A percentile compares a stretch with the other conserved stretches of the same genome.
Evolutionary conservation across 1,140 invertebrate genomes (phyloP).

Genomic region (Pomacea maculata): DNA sequence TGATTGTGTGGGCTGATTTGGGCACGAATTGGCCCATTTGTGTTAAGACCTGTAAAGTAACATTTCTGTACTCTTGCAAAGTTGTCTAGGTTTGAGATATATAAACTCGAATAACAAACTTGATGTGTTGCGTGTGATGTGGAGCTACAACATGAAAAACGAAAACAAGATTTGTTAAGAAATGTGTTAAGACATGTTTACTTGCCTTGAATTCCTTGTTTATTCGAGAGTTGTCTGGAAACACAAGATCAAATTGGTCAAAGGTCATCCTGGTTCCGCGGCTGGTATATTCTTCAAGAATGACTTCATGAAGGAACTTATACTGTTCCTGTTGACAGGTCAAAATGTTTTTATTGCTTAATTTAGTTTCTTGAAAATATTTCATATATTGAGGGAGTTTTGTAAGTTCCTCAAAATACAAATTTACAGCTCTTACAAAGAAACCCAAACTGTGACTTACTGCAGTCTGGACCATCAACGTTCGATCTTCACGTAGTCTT

Average conservation of each 20-base stretch:
- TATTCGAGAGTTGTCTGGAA: background rate
- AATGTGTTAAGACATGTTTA: too few species aligned
- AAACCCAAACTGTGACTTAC: slow-evolving; percentile 5
- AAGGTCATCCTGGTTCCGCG: slow-evolving; percentile 6
- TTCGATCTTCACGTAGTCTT: slow-evolving; percentile 31
- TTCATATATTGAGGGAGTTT: too few species aligned
- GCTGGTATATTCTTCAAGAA: slow-evolving; percentile 14
- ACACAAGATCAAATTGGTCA: background rate
- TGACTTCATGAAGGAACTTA: slow-evolving; percentile 16
- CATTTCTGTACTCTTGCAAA: too few species aligned
- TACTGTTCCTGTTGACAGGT: slow-evolving; percentile 5
- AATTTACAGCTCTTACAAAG: too few species aligned
- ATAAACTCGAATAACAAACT: too few species aligned
- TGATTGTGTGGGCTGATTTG: background rate
- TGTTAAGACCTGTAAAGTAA: background rate
- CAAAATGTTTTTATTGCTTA: too few species aligned
- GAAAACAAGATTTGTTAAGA: too few species aligned
- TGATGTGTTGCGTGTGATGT: too few species aligned
- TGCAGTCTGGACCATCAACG: slow-evolving; percentile 42
- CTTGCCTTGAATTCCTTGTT: background rate
- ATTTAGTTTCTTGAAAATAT: too few species aligned
- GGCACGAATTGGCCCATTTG: background rate
- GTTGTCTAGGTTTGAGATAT: too few species aligned
- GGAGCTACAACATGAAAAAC: too few species aligned
- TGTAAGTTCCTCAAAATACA: too few species aligned